A percentile compares a stretch with the other conserved stretches of the same genome.
phyloP scores from a whole-genome alignment of 2,888 invertebrate genomes.

The Leptothorax acervorum region DNA sequence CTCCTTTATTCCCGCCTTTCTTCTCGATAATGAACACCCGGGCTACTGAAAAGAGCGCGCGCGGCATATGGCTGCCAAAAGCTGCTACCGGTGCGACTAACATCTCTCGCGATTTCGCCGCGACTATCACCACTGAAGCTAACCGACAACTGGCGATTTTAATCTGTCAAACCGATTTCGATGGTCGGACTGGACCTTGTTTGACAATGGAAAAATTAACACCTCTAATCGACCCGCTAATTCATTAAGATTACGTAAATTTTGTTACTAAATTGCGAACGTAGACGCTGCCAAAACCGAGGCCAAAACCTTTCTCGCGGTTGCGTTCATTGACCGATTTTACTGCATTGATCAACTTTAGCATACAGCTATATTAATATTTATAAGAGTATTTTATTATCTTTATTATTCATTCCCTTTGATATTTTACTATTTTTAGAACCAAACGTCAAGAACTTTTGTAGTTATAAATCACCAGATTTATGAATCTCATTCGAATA shows the following conservation, averaged over 20 bases:
- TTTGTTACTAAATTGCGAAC: background rate
- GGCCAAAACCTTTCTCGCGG: slow-evolving; percentile 13
- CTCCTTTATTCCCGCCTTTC: slow-evolving; percentile 41
- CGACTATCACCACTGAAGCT: background rate
- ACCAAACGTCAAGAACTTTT: background rate
- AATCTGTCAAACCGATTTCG: background rate
- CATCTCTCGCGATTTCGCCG: slow-evolving; percentile 36
- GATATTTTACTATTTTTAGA: background rate
- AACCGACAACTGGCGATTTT: background rate
- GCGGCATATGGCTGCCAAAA: slow-evolving; percentile 51
- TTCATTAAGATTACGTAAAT: slow-evolving; percentile 18
- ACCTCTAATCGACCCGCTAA: background rate
- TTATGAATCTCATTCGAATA: background rate
- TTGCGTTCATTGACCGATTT: slow-evolving; percentile 30
- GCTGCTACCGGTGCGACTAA: slow-evolving; percentile 27
- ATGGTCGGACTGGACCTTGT: background rate
- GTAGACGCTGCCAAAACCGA: slow-evolving; percentile 16
- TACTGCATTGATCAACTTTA: background rate
- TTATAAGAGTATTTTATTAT: background rate
- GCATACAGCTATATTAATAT: background rate
- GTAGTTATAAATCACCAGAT: background rate
- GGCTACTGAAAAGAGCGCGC: slow-evolving; percentile 71
- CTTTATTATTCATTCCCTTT: background rate
- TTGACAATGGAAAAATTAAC: background rate
- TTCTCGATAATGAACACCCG: slow-evolving; percentile 62